Evolutionary conservation across 2,113 vertebrate species (phyloP), one percentile per base, ranked within the genome.

Genomic region (Spermophilus dauricus): DNA sequence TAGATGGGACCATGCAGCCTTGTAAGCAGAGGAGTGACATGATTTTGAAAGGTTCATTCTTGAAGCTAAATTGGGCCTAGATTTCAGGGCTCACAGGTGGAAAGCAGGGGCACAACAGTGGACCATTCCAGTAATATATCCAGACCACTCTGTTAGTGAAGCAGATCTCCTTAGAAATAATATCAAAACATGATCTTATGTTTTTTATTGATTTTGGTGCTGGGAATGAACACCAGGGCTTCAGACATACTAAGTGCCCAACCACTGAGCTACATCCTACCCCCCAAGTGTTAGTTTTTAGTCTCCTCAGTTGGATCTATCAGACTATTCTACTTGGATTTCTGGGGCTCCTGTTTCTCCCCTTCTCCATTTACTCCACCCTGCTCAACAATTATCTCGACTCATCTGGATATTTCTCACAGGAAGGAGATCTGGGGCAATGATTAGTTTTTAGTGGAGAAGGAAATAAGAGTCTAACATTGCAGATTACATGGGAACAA

Each of bases 361-460:
- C n/a, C 22, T 93, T 86, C 28, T 32, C 48, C 22, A 83, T 89
- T 78, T 91, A 96, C 30, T 3, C 51, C 24, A 78, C 11, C 8
- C 24, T 88, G 4, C 14, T 20, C 28, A 91, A 88, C 77, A 94
- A 93, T 84, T 67, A 94, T 34, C 17, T 37, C 86, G 22, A 63
- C 18, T 86, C 72, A 84, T 96, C 77, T 91, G 53, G 53, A 75
- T 95, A 72, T 92, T 96, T 92, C 87, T 96, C 76, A 96, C n/a
- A 83, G 42, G 32, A 58, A n/a, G 90, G 53, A 95, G 76, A 95
- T 94, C 84, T 97, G 61, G 58, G 42, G n/a, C 45, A 81, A 37
- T 92, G 88, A 95, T 93, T 93, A 91, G 95, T 96, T 75, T 24
- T 89, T 85, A 94, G 45, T 90, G 34, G 65, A 94, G 51, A 96